Percentiles rank a stretch among this genome's conserved stretches.
These are phyloP conservation scores for Spinus pinus DNA, from an alignment of 2,797 vertebrate genomes.

Conservation along the genomic window DNA sequence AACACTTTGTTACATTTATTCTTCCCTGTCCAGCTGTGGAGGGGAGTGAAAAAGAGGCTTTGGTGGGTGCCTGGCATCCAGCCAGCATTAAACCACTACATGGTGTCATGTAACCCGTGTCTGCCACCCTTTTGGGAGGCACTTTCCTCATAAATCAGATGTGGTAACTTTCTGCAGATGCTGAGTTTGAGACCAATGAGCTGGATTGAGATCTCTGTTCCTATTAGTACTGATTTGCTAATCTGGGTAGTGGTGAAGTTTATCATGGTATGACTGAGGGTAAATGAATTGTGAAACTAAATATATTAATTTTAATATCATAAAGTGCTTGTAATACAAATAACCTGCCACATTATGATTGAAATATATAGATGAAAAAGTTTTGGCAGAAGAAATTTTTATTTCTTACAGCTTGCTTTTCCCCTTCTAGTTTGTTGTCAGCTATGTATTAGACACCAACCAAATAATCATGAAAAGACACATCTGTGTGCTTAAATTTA, in stretches of 20 bases:
- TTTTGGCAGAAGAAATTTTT: not conserved
- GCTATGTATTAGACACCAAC: not conserved
- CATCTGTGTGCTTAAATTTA: not conserved
- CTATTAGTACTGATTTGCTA: not conserved
- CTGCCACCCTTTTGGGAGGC: not conserved
- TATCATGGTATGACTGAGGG: not conserved
- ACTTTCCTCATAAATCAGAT: not conserved
- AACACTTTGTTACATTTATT: not conserved
- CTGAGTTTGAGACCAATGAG: not conserved
- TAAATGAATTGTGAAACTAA: not conserved
- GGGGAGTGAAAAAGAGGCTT: not conserved
- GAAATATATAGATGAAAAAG: not conserved
- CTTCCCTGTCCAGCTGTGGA: not conserved
- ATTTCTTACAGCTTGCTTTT: not conserved
- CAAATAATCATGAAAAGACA: not conserved
- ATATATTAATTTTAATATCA: conserved; percentile 38
- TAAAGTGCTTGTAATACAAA: conserved; percentile 13
- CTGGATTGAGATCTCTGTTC: not conserved
- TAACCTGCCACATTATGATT: not conserved
- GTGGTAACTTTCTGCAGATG: not conserved
- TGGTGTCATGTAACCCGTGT: not conserved
- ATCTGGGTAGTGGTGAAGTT: not conserved
- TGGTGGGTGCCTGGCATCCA: not conserved
- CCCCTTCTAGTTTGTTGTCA: not conserved
- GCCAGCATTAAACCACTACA: not conserved